phyloP scores from a whole-genome alignment of 2,797 vertebrate species.

The Enteromius argenteus region DNA sequence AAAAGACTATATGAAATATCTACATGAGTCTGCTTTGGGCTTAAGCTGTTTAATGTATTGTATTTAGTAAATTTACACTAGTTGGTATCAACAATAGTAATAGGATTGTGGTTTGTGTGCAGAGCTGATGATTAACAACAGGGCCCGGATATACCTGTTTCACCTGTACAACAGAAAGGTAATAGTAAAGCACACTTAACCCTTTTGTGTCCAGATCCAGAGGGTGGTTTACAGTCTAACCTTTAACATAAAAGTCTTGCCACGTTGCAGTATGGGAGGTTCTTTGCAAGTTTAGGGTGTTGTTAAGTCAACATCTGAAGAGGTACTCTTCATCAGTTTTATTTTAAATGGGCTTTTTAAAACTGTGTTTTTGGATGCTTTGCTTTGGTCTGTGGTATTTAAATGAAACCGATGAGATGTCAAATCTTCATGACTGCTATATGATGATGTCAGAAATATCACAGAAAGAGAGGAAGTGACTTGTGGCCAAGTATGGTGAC shows the following conservation, averaged over 20 bases:
- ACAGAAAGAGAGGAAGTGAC: neutral
- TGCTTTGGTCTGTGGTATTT: neutral
- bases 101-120: neutral
- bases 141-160: conserved; percentile 24
- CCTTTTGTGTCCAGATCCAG: neutral
- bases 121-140: neutral
- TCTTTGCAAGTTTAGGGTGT: conserved; percentile 8
- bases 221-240: conserved; percentile 16
- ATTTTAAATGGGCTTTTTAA: neutral
- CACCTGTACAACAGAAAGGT: neutral
- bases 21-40: neutral
- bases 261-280: conserved; percentile 24
- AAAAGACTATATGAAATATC: neutral
- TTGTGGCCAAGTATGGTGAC: too few relatives aligned
- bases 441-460: neutral
- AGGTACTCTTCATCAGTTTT: neutral
- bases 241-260: neutral
- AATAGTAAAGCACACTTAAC: neutral
- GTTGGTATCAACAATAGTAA: neutral
- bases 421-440: neutral
- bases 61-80: neutral
- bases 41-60: neutral
- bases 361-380: neutral
- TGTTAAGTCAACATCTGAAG: conserved; percentile 19
- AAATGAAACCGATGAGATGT: neutral